phyloP scores from a whole-genome alignment of 1,140 invertebrate species.

The Cheumatopsyche charites region DNA sequence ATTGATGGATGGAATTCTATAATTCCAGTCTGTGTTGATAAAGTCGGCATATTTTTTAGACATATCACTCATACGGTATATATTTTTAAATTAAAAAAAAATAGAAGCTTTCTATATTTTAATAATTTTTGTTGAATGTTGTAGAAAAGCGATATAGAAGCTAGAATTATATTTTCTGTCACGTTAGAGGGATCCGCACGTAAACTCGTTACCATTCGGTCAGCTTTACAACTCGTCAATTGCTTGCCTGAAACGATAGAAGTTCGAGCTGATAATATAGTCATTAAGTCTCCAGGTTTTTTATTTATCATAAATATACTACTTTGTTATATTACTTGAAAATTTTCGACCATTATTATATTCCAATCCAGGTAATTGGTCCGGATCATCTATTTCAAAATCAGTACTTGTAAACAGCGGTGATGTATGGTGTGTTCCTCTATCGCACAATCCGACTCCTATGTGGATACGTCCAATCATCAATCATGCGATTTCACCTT shows the following conservation, averaged over 20 bases:
- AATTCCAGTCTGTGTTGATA: conserved; percentile 90
- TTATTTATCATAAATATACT: background rate
- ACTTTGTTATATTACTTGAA: no score
- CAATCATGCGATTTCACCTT: background rate
- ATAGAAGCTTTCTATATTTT: no score
- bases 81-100: background rate
- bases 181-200: conserved; percentile 89
- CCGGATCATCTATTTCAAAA: conserved; percentile 31
- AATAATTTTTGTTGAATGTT: conserved; percentile 6
- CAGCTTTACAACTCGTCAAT: conserved; percentile 85
- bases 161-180: conserved; percentile 85
- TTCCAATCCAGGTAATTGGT: conserved; percentile 33
- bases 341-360: background rate
- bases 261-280: conserved; percentile 50
- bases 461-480: conserved; percentile 47
- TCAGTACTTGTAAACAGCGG: conserved; percentile 44
- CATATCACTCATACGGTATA: conserved; percentile 65
- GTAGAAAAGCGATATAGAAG: conserved; percentile 60
- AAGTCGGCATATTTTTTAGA: conserved; percentile 93
- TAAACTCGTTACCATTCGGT: conserved; percentile 94
- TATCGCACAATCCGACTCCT: conserved; percentile 50
- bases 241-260: conserved; percentile 74
- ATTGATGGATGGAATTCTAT: conserved; percentile 90
- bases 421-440: conserved; percentile 51
- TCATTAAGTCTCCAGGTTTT: conserved; percentile 38